A percentile compares a stretch with the other conserved stretches of the same genome.
Conservation (phyloP, 2,797 vertebrate species). For the Gouania willdenowi region DNA sequence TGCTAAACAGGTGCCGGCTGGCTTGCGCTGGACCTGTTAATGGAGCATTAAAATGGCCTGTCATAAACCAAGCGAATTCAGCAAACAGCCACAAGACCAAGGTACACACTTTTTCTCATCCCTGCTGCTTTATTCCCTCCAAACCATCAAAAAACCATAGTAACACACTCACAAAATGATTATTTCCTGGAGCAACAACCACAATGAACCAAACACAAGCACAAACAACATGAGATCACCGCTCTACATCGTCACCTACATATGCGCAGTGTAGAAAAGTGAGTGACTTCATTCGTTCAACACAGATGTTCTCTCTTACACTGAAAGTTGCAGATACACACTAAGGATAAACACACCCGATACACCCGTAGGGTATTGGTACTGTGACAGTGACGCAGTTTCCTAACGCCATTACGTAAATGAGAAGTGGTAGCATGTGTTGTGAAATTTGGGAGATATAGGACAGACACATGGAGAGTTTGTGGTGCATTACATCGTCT, state of each 20-base stretch:
- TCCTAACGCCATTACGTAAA: conserved; percentile 36
- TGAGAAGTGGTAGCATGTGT: conserved; percentile 60
- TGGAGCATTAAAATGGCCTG: conserved; percentile 60
- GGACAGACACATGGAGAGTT: conserved; percentile 20
- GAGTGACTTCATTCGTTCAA: conserved; percentile 46
- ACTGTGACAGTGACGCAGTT: conserved; percentile 51
- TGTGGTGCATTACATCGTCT: conserved; percentile 48
- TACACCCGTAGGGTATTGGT: conserved; percentile 39
- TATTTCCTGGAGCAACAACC: neutral
- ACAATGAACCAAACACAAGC: conserved; percentile 2
- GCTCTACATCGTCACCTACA: conserved; percentile 5
- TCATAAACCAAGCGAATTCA: conserved; percentile 64
- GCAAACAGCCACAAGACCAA: conserved; percentile 50
- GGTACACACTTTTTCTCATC: conserved; percentile 12
- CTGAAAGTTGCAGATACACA: conserved; percentile 32
- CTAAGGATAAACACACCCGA: conserved; percentile 38
- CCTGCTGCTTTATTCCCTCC: conserved; percentile 8
- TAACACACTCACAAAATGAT: conserved; percentile 13
- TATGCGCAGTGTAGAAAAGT: conserved; percentile 23
- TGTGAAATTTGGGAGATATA: conserved; percentile 23
- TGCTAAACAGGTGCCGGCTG: conserved; percentile 54
- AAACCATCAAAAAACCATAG: conserved; percentile 8
- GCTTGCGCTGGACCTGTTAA: conserved; percentile 61
- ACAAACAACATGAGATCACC: conserved; percentile 30
- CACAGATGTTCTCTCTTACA: conserved; percentile 61